Conservation (phyloP, 2,888 invertebrate genomes). For the Spatulosminthurus flaviceps region DNA sequence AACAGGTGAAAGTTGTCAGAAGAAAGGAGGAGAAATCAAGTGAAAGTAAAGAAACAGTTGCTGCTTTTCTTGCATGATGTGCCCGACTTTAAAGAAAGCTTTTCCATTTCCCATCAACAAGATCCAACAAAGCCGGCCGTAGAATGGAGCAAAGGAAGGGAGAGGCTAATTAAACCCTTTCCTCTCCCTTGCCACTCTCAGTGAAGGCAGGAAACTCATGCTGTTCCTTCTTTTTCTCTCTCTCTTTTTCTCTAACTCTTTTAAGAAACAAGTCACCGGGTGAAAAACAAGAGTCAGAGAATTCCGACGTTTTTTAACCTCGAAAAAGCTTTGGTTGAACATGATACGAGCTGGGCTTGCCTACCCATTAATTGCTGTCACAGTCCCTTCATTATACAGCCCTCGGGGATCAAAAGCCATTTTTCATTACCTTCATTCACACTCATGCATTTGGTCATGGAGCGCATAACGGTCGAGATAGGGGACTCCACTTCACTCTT, state of each 20-base stretch:
- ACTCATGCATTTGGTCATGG: neutral
- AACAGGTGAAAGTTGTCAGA: constrained; percentile 12
- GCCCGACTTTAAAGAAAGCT: constrained; percentile 13
- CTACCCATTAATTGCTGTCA: constrained; percentile 47
- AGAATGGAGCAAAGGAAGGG: neutral
- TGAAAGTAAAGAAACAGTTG: constrained; percentile 25
- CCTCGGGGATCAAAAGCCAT: constrained; percentile 34
- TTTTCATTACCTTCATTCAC: constrained; percentile 37
- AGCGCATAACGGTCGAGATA: no score
- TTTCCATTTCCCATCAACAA: constrained; percentile 26
- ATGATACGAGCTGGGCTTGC: neutral
- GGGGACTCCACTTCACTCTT: no score
- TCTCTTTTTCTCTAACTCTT: neutral
- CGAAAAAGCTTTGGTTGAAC: constrained; percentile 23
- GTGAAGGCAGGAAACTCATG: neutral
- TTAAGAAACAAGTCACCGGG: neutral
- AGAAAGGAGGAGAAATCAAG: constrained; percentile 32
- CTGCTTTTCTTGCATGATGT: constrained; percentile 26
- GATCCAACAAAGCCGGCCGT: constrained; percentile 20
- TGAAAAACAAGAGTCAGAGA: neutral
- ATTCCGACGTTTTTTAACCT: neutral
- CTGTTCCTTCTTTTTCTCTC: neutral
- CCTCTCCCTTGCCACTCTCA: neutral
- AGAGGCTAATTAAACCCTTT: constrained; percentile 29
- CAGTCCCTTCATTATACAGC: constrained; percentile 42